Evolutionary conservation across 1,140 invertebrate species (phyloP).

Genomic region (Diorhabda sublineata): DNA sequence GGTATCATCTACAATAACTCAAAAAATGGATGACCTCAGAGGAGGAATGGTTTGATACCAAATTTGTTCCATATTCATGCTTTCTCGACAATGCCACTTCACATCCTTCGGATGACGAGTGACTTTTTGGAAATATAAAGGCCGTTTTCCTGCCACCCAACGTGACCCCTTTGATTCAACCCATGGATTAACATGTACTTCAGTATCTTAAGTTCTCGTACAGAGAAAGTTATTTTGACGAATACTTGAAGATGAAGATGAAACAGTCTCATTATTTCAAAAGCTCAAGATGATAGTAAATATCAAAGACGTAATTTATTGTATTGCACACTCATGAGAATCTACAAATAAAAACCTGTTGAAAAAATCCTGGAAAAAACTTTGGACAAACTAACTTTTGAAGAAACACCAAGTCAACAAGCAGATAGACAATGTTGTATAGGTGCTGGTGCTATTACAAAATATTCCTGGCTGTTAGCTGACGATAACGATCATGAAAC

Average conservation of each 20-base stretch:
- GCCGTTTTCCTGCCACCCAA: slow-evolving; percentile 47
- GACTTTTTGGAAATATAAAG: neutral
- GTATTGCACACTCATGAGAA: neutral
- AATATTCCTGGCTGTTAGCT: too few species aligned
- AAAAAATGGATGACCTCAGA: too few species aligned
- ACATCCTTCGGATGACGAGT: neutral
- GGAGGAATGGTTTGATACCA: too few species aligned
- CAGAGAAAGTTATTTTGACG: slow-evolving; percentile 24
- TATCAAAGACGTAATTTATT: neutral
- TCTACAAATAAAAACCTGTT: neutral
- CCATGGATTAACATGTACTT: slow-evolving; percentile 13
- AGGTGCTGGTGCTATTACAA: neutral
- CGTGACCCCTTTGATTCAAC: slow-evolving; percentile 7
- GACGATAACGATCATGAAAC: too few species aligned
- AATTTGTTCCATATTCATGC: neutral
- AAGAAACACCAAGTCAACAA: neutral
- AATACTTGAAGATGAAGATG: neutral
- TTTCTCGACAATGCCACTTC: slow-evolving; percentile 1
- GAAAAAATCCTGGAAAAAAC: neutral
- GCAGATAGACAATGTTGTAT: neutral
- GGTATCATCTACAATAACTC: too few species aligned
- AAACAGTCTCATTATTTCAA: neutral
- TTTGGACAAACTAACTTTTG: neutral
- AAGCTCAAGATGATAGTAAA: too few species aligned
- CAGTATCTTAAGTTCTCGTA: slow-evolving; percentile 28